Percentiles rank a stretch among this genome's conserved stretches.
These are phyloP conservation scores for Babylonia areolata DNA, from an alignment of 1,140 invertebrate species.

Conservation along the genomic window DNA sequence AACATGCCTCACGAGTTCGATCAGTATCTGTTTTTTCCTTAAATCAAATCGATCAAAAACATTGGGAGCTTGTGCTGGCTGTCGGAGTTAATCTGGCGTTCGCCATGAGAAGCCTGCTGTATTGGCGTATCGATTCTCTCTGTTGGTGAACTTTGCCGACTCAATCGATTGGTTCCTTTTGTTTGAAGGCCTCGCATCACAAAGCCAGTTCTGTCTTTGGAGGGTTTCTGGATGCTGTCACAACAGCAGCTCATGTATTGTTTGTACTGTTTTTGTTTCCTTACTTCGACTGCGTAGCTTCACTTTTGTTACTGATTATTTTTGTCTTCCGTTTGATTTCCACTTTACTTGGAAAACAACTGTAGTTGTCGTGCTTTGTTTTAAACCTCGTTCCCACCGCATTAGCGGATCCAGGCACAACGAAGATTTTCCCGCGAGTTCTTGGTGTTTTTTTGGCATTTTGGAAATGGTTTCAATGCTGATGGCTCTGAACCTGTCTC, in stretches of 20 bases:
- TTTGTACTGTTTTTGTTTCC: neutral
- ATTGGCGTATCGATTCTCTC: neutral
- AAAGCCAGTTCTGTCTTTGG: neutral
- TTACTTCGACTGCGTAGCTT: neutral
- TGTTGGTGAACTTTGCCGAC: neutral
- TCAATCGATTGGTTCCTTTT: neutral
- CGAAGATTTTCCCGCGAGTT: too few species aligned
- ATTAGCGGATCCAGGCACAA: too few species aligned
- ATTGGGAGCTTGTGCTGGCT: neutral
- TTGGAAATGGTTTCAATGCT: too few species aligned
- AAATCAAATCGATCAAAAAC: neutral
- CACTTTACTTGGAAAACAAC: too few species aligned
- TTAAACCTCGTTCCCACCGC: too few species aligned
- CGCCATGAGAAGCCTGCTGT: neutral
- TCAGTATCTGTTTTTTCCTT: neutral
- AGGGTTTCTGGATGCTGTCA: neutral
- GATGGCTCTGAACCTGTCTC: too few species aligned
- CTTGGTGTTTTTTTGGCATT: too few species aligned
- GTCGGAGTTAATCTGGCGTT: neutral
- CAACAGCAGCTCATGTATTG: neutral
- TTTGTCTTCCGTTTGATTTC: too few species aligned
- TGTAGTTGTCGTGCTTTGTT: too few species aligned
- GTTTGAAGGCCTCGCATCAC: neutral
- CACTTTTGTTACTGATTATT: too few species aligned
- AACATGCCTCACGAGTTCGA: too few species aligned